Conservation (phyloP, 2,888 invertebrate genomes). For the Amphimallon solstitiale region DNA sequence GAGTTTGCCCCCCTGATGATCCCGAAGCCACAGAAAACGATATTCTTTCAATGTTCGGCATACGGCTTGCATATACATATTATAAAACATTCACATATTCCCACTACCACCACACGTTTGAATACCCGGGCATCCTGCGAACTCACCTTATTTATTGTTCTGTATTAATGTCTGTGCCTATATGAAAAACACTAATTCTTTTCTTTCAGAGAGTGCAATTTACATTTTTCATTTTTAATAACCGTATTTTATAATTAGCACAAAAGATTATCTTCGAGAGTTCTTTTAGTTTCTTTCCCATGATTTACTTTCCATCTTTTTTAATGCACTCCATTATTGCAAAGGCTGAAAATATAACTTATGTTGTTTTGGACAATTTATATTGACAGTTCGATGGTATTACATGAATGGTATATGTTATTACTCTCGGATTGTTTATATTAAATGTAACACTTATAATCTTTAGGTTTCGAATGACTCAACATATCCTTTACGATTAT, state of each 20-base stretch:
- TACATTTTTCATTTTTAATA: constrained; percentile 45
- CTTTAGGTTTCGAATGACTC: no score
- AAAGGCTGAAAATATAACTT: constrained; percentile 32
- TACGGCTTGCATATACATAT: no score
- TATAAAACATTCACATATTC: no score
- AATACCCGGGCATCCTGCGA: constrained; percentile 41
- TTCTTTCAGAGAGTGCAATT: constrained; percentile 42
- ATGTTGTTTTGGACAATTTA: constrained; percentile 32
- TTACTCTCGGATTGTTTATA: no score
- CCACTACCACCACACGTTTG: constrained; percentile 13
- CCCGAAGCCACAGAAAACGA: no score
- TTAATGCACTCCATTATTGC: constrained; percentile 31
- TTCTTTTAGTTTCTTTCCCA: background rate
- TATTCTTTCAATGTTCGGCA: no score
- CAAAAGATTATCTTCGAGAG: constrained; percentile 39
- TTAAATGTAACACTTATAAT: no score
- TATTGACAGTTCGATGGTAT: background rate
- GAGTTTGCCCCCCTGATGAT: no score
- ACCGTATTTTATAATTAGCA: constrained; percentile 43
- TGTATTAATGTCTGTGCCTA: constrained; percentile 47
- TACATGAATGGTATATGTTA: no score
- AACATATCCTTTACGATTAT: no score
- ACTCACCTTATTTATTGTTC: constrained; percentile 47
- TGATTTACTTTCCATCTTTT: background rate
- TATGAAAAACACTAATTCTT: constrained; percentile 50